A percentile compares a stretch with the other conserved stretches of the same genome.
These are phyloP conservation scores for Erpobdella octoculata DNA, from an alignment of 2,888 invertebrate genomes.

Conservation along the genomic window DNA sequence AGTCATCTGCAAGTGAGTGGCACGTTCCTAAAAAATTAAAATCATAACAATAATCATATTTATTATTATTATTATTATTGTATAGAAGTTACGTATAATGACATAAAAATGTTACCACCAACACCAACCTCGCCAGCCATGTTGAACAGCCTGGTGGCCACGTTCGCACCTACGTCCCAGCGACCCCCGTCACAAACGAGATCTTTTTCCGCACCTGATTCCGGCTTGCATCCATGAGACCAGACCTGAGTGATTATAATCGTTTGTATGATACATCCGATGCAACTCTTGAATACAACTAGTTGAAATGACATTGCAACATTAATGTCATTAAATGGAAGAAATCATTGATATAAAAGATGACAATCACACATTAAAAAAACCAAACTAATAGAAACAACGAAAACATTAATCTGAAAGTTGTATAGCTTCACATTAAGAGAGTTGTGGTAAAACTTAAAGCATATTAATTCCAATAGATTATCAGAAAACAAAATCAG, in stretches of 20 bases:
- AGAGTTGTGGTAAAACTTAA: too few species aligned
- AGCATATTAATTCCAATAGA: too few species aligned
- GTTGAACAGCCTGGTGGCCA: conserved; percentile 54
- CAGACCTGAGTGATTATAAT: conserved; percentile 16
- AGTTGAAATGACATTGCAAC: not conserved
- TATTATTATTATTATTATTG: not conserved
- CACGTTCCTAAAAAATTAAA: conserved; percentile 49
- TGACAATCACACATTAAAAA: too few species aligned
- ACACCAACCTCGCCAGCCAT: conserved; percentile 52
- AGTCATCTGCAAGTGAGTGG: conserved; percentile 56
- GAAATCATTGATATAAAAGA: too few species aligned
- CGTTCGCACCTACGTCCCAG: conserved; percentile 54
- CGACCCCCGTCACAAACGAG: conserved; percentile 28
- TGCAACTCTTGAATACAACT: not conserved
- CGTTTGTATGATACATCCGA: not conserved
- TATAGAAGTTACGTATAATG: too few species aligned
- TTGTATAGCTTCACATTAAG: too few species aligned
- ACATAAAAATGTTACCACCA: not conserved
- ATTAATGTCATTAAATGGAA: too few species aligned
- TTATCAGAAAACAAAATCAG: too few species aligned
- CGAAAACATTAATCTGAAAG: too few species aligned
- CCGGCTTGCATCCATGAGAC: conserved; percentile 20
- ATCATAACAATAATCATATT: not conserved
- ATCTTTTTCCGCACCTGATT: conserved; percentile 30
- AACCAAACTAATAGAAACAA: too few species aligned